phyloP scores from a whole-genome alignment of 2,113 vertebrate species.

The Chaetodon auriga region DNA sequence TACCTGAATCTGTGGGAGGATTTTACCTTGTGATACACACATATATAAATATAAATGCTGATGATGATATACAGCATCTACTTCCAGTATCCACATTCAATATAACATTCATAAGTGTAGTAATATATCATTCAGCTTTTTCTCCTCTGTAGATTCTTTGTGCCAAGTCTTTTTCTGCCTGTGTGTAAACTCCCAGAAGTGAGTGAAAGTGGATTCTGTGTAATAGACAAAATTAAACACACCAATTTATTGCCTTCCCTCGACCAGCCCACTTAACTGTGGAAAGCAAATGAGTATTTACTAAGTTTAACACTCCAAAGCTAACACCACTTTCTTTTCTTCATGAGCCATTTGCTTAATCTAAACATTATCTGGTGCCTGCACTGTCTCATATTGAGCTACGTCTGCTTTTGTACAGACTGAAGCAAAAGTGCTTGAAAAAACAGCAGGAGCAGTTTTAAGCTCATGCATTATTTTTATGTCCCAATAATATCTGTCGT shows the following conservation, averaged over 20 bases:
- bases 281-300: background rate
- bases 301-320: conserved; percentile 3
- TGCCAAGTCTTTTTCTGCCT: conserved; percentile 21
- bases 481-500: background rate
- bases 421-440: background rate
- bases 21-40: background rate
- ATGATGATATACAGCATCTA: background rate
- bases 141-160: background rate
- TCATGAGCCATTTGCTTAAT: conserved; percentile 20
- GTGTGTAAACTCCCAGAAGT: conserved; percentile 34
- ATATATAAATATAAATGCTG: background rate
- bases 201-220: conserved; percentile 36
- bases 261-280: background rate
- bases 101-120: conserved; percentile 18
- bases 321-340: background rate
- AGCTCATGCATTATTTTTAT: background rate
- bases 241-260: conserved; percentile 26
- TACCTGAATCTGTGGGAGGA: background rate
- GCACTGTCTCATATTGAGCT: conserved; percentile 12
- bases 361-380: conserved; percentile 34
- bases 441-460: background rate
- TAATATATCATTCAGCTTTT: conserved; percentile 13
- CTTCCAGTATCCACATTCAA: conserved; percentile 8
- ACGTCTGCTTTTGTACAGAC: background rate
- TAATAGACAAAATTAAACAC: conserved; percentile 20